Base-by-base conservation (phyloP, 2,797 vertebrate genomes). In the Knipowitschia caucasica region DNA sequence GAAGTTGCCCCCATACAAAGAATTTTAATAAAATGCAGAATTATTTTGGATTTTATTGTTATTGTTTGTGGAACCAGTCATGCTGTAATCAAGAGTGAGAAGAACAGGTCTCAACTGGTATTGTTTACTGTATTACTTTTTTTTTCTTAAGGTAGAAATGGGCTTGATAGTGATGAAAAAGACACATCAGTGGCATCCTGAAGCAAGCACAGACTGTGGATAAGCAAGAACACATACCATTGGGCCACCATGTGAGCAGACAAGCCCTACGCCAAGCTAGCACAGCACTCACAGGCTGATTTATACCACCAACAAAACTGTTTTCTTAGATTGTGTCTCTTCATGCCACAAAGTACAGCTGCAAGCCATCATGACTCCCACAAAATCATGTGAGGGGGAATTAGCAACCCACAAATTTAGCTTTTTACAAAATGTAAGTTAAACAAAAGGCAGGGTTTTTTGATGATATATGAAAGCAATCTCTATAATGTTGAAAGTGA, bases 351-450 rank as follows among this genome's bases (percentile, higher is more conserved):
- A 71, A 60, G 77, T 34, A 43, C 85, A 90, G 88, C 88, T 89
- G 89, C 83, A 85, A 86, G 77, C 69, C 83, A 89, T 90, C 89
- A 90, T 64, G 30, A 34, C 67, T 23, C 50, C 74, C 62, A 65
- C 62, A 70, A 69, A 86, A 86, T 89, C 79, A 86, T 83, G 83
- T 62, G 73, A 56, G 53, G 70, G 64, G 69, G 80, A 81, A 88
- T 88, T 86, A 89, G 70, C 77, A 71, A 78, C 75, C 81, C 73
- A 80, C 65, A 85, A 79, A 85, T 80, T 77, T 82, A 85, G 80
- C 88, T 89, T 83, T 83, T 84, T 78, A 81, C 84, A 88, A 89
- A 89, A 84, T 83, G 77, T 71, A 73, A 73, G 75, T 73, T 88
- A 88, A 87, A 88, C 83, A 86, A 33, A 75, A 70, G 67, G 64